phyloP scores from a whole-genome alignment of 2,113 vertebrate genomes.

The Hemicordylus capensis region DNA sequence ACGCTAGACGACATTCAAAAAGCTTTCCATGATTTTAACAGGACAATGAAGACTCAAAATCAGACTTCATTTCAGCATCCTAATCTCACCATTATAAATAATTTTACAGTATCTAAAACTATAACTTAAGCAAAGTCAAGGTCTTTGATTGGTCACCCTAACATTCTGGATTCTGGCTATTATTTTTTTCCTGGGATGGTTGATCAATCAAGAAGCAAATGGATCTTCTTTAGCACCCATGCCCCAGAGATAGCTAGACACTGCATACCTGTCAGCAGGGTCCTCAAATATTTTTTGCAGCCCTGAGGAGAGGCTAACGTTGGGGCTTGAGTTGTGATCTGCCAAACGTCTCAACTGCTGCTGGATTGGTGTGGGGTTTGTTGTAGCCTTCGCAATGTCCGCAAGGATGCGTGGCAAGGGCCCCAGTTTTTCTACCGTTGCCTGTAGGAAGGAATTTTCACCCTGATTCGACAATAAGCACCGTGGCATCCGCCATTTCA shows the following conservation, averaged over 20 bases:
- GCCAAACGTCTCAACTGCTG: conserved; percentile 86
- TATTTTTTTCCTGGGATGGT: background rate
- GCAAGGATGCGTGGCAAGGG: conserved; percentile 93
- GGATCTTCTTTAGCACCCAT: background rate
- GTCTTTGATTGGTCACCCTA: background rate
- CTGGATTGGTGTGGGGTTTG: conserved; percentile 85
- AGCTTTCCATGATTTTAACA: background rate
- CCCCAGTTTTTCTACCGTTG: conserved; percentile 93
- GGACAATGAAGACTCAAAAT: background rate
- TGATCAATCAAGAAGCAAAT: background rate
- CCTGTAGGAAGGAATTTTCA: conserved; percentile 99
- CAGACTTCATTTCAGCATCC: background rate
- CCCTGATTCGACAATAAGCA: conserved; percentile 89
- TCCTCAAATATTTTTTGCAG: conserved; percentile 96
- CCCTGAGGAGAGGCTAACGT: conserved; percentile 92
- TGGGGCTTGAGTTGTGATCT: conserved; percentile 87
- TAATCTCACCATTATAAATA: background rate
- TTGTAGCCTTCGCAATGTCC: conserved; percentile 89
- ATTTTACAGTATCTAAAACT: background rate
- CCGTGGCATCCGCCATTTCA: conserved; percentile 72
- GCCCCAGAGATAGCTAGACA: background rate
- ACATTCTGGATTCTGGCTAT: background rate
- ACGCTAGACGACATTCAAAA: background rate
- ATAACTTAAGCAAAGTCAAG: background rate
- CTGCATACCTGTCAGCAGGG: conserved; percentile 84